These are phyloP conservation scores for Notolabrus celidotus DNA, from an alignment of 2,797 vertebrate genomes.

Conservation along the genomic window DNA sequence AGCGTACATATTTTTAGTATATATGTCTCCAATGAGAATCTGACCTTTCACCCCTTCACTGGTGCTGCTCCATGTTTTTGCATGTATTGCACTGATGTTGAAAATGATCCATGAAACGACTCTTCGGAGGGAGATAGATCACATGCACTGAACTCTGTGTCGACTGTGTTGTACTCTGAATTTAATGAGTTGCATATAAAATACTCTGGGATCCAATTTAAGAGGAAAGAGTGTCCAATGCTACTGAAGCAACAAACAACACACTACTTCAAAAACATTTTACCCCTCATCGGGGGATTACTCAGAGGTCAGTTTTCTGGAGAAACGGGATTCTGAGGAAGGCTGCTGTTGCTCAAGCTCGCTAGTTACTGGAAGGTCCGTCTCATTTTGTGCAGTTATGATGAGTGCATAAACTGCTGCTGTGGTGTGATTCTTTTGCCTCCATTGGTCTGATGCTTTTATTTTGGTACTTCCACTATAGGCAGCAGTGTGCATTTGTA, in stretches of 20 bases:
- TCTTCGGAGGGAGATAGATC: constrained; percentile 26
- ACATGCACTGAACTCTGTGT: constrained; percentile 14
- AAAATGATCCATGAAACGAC: constrained; percentile 35
- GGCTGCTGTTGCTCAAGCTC: background rate
- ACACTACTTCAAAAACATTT: background rate
- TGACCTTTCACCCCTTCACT: background rate
- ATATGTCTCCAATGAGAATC: background rate
- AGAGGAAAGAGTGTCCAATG: constrained; percentile 12
- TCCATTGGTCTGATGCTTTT: too few species aligned
- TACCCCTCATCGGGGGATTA: constrained; percentile 9
- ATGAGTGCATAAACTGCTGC: background rate
- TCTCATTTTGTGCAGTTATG: background rate
- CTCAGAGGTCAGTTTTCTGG: background rate
- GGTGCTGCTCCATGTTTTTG: constrained; percentile 15
- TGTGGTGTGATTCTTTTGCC: too few species aligned
- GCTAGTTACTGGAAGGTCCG: background rate
- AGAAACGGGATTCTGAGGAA: background rate
- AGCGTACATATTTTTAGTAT: background rate
- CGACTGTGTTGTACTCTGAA: constrained; percentile 4
- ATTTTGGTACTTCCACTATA: too few species aligned
- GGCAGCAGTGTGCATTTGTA: too few species aligned
- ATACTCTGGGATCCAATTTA: constrained; percentile 11
- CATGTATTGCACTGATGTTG: constrained; percentile 23
- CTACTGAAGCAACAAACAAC: constrained; percentile 22
- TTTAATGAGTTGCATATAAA: constrained; percentile 28